Evolutionary conservation across 2,888 invertebrate genomes (phyloP).

Genomic region (Phlogophora meticulosa): DNA sequence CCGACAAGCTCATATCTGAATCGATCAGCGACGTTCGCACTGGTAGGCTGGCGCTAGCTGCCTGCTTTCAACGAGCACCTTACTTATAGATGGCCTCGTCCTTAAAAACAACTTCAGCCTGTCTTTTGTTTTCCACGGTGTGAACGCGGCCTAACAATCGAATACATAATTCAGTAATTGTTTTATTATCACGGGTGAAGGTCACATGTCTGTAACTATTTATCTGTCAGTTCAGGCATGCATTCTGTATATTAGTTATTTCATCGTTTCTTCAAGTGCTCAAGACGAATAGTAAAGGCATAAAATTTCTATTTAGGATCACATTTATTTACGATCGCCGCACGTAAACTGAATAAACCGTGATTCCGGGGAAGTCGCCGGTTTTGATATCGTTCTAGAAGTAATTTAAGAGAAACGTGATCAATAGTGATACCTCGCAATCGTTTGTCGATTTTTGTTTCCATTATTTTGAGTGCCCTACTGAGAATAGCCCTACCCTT

Average conservation of each 20-base stretch:
- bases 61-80: no score
- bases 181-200: constrained; percentile 40
- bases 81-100: no score
- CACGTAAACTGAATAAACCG: constrained; percentile 37
- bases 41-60: no score
- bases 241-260: constrained; percentile 6
- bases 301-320: constrained; percentile 36
- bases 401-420: constrained; percentile 48
- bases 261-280: background rate
- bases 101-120: no score
- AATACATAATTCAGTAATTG: background rate
- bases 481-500: background rate
- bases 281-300: constrained; percentile 14
- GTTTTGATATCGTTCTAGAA: constrained; percentile 30
- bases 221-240: background rate
- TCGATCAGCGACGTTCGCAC: no score
- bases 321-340: constrained; percentile 31
- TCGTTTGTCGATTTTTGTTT: constrained; percentile 4
- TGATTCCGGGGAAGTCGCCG: constrained; percentile 30
- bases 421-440: constrained; percentile 28
- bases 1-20: no score
- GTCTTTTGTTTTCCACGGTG: no score
- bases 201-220: constrained; percentile 23
- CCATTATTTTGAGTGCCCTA: constrained; percentile 1
- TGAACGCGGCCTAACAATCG: background rate